These are phyloP conservation scores for Eurystomus gularis DNA, from an alignment of 2,113 vertebrate species.

Conservation along the genomic window DNA sequence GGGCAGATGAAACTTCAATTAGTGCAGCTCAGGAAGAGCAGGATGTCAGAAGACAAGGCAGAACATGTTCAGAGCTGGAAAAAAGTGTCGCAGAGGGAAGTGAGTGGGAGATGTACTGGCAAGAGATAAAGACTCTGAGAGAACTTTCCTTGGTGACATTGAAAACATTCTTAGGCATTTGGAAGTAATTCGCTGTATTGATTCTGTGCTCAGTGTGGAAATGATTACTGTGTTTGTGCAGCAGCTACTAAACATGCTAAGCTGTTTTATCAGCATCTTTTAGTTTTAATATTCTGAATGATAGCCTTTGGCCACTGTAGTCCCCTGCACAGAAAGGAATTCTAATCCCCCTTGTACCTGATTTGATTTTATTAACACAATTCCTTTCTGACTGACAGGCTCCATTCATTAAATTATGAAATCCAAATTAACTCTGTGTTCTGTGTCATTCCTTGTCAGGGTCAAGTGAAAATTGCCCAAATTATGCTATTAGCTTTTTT, in stretches of 20 bases:
- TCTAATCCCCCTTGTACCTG: neutral
- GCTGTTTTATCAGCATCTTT: slow-evolving; percentile 45
- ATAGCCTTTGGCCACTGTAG: neutral
- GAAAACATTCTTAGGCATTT: neutral
- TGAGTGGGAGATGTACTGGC: neutral
- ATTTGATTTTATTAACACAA: neutral
- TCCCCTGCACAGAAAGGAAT: neutral
- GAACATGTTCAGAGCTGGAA: neutral
- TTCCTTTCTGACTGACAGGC: neutral
- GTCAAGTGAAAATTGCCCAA: neutral
- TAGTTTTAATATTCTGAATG: slow-evolving; percentile 1
- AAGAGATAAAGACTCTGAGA: neutral
- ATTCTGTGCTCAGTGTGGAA: slow-evolving; percentile 4
- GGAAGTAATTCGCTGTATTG: neutral
- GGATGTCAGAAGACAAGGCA: neutral
- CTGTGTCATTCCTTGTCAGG: neutral
- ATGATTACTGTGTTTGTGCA: slow-evolving; percentile 46
- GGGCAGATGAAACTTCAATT: no score
- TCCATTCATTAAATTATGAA: neutral
- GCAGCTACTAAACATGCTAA: slow-evolving; percentile 22
- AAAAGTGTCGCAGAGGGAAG: neutral
- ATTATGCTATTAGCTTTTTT: neutral
- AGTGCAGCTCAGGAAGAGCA: neutral
- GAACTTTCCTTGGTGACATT: slow-evolving; percentile 16
- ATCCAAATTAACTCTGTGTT: neutral